Evolutionary conservation across 2,797 vertebrate genomes (phyloP), one percentile per base, ranked within the genome.

Genomic region (Ctenochaetus hawaiiensis): DNA sequence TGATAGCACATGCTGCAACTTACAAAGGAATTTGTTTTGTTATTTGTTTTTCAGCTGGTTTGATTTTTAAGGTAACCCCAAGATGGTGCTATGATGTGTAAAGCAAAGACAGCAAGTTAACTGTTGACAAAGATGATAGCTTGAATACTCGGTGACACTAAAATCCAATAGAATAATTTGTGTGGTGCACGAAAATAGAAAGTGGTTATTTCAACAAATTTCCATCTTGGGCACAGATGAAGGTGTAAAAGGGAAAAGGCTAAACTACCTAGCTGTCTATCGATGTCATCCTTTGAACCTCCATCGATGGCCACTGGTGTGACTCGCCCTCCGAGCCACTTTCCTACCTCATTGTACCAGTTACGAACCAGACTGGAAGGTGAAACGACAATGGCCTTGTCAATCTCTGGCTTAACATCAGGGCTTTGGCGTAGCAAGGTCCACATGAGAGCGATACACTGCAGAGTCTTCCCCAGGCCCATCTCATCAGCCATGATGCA

Each of bases 401-500:
- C 96, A 0, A 99, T 98, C 89, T 99, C 97, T 0, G 97, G 96
- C 75, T 94, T 98, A 76, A 93, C 91, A 26, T 99, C 97, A 0
- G 98, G 97, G 78, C 97, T 98, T 89, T 99, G 98, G 17, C 96
- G 95, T 4, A 99, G 93, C 49, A 99, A 95, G 0, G 98, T 99
- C 98, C 98, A 99, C 82, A 99, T 93, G 54, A 99, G 94, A 0
- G 97, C 70, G 85, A 99, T 99, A 69, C 98, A 99, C 92, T 99
- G 98, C 37, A 99, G 81, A 0, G 98, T 99, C 93, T 99, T 99
- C 26, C 98, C 98, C 86, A 99, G 92, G 7, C 98, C 98, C 98
- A 99, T 99, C 88, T 99, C 98, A 0, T 99, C 98, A 3, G 98
- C 98, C 98, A 99, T 99, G 90, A 99, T 99, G 85, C 97, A 99